Base-by-base conservation (phyloP, 2,797 vertebrate species). In the Heterohyrax brucei region DNA sequence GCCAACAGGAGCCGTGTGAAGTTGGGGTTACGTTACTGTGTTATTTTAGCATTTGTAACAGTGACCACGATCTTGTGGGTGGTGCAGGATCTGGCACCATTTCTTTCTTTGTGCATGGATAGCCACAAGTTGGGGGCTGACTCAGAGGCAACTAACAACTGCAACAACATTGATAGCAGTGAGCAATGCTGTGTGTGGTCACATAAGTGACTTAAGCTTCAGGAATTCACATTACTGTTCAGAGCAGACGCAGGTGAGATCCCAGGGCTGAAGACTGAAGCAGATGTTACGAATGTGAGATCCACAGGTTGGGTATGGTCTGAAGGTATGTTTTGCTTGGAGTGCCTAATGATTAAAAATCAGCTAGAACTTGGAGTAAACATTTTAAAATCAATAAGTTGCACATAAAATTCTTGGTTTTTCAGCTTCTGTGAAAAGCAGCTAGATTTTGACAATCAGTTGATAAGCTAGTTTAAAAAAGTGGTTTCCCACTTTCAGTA, bases 391-490 rank as follows among this genome's bases (percentile, higher is more conserved):
- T 64, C 61, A 94, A 21, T 78, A 33, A 70, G 10, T n/a, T 44
- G 5, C 3, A 44, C 19, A 18, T 39, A n/a, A 59, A 85, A 82
- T 33, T 77, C 66, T 13, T 79, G 59, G 16, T 7, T 62, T 89
- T 91, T 77, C 39, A n/a, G 14, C 59, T n/a, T 94, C 46, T 68
- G 72, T 46, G 33, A 81, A 96, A 79, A 93, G 59, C 44, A 59
- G 12, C 83, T 68, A 81, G n/a, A 7, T 50, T 39, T 82, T 75
- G 75, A 73, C 24, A 56, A 12, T 66, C 64, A 72, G 26, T 26
- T 44, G 46, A 86, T 79, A 0, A 44, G 4, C 61, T 56, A 33
- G 3, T 44, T 78, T 1, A 66, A 7, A 73, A 19, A 1, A n/a
- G 66, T 8, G 56, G 24, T 30, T 68, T 1, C 3, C 10, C 7